phyloP scores from a whole-genome alignment of 2,797 vertebrate species.

The Tragelaphus oryx region DNA sequence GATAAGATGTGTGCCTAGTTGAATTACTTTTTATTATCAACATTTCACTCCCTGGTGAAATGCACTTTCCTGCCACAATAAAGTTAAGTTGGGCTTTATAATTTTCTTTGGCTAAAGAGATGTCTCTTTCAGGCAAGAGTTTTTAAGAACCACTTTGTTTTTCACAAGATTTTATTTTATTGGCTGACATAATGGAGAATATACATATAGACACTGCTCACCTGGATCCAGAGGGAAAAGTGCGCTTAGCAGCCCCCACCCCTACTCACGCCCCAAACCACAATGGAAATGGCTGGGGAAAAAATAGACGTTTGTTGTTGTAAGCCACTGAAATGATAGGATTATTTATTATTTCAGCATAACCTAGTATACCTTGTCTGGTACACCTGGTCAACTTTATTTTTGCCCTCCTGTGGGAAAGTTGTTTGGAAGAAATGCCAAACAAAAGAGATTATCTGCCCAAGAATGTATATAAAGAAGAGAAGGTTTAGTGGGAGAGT shows the following conservation, averaged over 20 bases:
- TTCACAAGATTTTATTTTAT: not conserved
- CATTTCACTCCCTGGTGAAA: not conserved
- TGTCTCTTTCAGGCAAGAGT: not conserved
- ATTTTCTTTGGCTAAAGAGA: not conserved
- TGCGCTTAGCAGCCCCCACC: not conserved
- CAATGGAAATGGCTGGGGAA: not conserved
- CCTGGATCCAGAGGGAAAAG: not conserved
- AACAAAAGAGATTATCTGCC: not conserved
- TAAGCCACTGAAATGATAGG: not conserved
- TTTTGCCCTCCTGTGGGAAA: not conserved
- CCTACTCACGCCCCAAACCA: not conserved
- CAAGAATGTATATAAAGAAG: not conserved
- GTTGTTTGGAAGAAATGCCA: not conserved
- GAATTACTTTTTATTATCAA: constrained; percentile 8
- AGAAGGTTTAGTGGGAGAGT: not conserved
- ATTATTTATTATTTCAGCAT: not conserved
- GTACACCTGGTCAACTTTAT: not conserved
- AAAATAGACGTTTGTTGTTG: not conserved
- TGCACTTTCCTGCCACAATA: not conserved
- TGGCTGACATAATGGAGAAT: not conserved
- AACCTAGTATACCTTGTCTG: not conserved
- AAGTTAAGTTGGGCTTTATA: not conserved
- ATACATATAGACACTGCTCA: not conserved
- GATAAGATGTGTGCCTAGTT: not conserved
- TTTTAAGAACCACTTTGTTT: not conserved